Percentiles rank a stretch among this genome's conserved stretches.
Conservation (phyloP, 1,140 invertebrate genomes). For the Philotrypesis tridentata region DNA sequence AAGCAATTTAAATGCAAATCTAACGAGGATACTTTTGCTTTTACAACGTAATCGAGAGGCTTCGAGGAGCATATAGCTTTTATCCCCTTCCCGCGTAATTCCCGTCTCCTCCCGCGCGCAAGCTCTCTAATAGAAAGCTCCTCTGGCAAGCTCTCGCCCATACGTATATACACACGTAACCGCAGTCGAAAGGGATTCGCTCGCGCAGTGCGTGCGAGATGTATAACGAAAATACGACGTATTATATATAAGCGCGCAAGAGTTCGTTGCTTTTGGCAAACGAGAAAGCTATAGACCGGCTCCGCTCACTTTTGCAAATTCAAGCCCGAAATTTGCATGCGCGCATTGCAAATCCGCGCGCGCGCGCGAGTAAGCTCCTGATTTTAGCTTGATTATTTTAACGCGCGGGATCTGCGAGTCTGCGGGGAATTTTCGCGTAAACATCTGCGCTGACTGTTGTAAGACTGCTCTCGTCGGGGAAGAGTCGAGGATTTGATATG, state of each 20-base stretch:
- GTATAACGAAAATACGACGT: neutral
- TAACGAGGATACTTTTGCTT: slow-evolving; percentile 21
- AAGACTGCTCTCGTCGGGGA: no score
- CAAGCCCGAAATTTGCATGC: neutral
- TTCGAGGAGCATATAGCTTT: no score
- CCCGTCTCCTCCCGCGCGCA: neutral
- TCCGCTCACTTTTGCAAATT: neutral
- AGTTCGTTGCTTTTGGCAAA: neutral
- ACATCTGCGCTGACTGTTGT: no score
- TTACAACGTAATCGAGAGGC: neutral
- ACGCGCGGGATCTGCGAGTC: neutral
- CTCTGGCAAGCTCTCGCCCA: neutral
- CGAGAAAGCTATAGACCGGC: slow-evolving; percentile 5
- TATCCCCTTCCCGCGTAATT: neutral
- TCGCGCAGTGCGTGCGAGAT: neutral
- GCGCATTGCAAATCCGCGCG: slow-evolving; percentile 1
- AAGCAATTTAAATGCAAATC: slow-evolving; percentile 37
- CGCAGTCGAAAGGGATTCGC: neutral
- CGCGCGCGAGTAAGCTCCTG: no score
- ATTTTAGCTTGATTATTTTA: slow-evolving; percentile 10
- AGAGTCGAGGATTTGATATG: no score
- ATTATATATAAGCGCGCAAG: no score
- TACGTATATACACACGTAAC: no score
- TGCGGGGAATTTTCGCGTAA: neutral
- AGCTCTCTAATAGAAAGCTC: neutral